Base-by-base conservation (phyloP, 2,888 invertebrate species). In the Stenotaenia linearis region DNA sequence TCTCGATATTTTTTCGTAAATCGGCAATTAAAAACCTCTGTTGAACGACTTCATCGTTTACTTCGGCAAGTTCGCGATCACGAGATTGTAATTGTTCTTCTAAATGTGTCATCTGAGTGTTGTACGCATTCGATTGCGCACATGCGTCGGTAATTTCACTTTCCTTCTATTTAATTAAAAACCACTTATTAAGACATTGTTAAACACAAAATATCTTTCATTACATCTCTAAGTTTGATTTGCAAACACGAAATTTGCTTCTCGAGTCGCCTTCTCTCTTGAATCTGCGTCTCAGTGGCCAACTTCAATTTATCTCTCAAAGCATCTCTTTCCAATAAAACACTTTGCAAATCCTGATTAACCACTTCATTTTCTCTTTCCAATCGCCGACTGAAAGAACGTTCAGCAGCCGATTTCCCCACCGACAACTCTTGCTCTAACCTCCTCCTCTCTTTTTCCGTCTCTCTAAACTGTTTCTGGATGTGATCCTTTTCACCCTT, bases 141-240 rank as follows among this genome's bases (percentile, higher is more conserved):
- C 56, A 78, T 2, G 18, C 1, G 2, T 78, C 61, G n/a, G n/a
- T 10, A 30, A 18, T 12, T 15, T 78, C 61, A 2, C 61, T 23
- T 32, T 61, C 78, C 61, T 78, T 78, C 78, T 78, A 77, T 21
- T 12, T 37, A 50, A 40, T 45, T 25, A 50, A 77, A 21, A 35
- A 4, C 12, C 5, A 75, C 3, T 18, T 32, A 7, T 3, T 40
- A 1, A 35, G n/a, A n/a, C n/a, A 15, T n/a, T 18, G 35, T 37
- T 7, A 3, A 77, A 4, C 10, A n/a, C 75, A 25, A 75, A n/a
- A n/a, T n/a, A n/a, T n/a, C n/a, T n/a, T n/a, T n/a, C n/a, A 35
- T 37, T 9, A 75, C 76, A 1, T 75, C 76, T 75, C 12, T 37
- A 12, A 75, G 15, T 28, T 75, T 75, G 37, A 9, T 35, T 32